Base-by-base conservation (phyloP, 1,140 invertebrate species). In the Helicoverpa zea region DNA sequence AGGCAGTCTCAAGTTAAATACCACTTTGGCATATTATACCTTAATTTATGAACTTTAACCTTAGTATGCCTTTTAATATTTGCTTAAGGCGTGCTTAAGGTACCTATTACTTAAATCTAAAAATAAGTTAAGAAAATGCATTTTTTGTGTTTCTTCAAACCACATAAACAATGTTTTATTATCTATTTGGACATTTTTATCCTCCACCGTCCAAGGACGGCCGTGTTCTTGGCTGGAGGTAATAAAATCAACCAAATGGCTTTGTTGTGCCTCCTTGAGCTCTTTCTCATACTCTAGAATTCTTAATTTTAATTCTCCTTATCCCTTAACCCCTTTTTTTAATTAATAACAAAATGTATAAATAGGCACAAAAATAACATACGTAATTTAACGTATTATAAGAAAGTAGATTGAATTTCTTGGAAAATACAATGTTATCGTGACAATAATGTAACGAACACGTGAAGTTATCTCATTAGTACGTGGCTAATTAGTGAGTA, bases 201-300 rank as follows among this genome's bases (percentile, higher is more conserved):
- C 13, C 63, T 47, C 35, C 3, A 86, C 66, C 52, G 52, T 79
- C 82, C 83, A 86, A 88, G 84, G 82, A 43, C 82, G 80, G 82
- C 82, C 77, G 84, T 76, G 84, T 59, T 63, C 56, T 61, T 16
- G 18, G 35, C 58, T 61, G 30, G 11, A 30, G 73, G 76, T 81
- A 84, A 81, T 81, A 83, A 85, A 86, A 82, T 87, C 85, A 88
- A 84, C 81, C 66, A 87, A 88, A 87, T 83, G 73, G 82, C 79
- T 84, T 83, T 83, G 80, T 83, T 72, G 74, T 81, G 75, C 59
- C 80, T 86, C 59, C 56, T 83, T 79, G 29, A 85, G 75, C 78
- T 79, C 80, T 80, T 79, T 63, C 18, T 76, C 72, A 49, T 66
- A 51, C 59, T 81, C 1, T 9, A 80, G 35, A 70, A 5, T 51